phyloP scores from a whole-genome alignment of 2,888 invertebrate genomes.

The Amblyjoppa proteus region DNA sequence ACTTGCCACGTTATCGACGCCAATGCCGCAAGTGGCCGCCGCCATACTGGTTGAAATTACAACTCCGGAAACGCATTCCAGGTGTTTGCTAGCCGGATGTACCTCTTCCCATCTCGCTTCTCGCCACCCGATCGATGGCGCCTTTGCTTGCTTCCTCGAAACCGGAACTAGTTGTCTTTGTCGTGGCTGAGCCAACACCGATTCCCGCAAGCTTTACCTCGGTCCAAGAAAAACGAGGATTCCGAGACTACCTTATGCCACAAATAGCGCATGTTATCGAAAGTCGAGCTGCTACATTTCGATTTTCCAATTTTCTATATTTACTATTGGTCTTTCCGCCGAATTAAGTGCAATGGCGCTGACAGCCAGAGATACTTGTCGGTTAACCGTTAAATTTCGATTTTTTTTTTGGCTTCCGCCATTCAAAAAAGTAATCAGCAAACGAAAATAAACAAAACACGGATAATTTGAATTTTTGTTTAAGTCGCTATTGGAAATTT shows the following conservation, averaged over 20 bases:
- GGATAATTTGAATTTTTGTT: too few species aligned
- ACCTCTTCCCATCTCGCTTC: conserved; percentile 37
- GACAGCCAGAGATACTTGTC: neutral
- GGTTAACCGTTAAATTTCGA: neutral
- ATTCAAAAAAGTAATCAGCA: too few species aligned
- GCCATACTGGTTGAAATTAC: conserved; percentile 71
- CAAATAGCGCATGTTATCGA: neutral
- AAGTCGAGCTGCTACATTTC: neutral
- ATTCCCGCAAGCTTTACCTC: conserved; percentile 51
- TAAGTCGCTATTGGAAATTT: neutral
- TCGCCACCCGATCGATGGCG: conserved; percentile 41
- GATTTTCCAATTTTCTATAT: conserved; percentile 20
- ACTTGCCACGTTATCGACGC: conserved; percentile 71
- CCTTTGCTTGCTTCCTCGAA: conserved; percentile 50
- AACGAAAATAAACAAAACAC: too few species aligned
- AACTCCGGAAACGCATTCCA: conserved; percentile 73
- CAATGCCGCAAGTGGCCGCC: conserved; percentile 56
- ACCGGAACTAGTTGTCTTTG: conserved; percentile 45
- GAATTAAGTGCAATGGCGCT: neutral
- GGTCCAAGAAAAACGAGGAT: conserved; percentile 1
- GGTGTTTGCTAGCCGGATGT: conserved; percentile 65
- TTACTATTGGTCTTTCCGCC: neutral
- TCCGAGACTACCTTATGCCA: neutral
- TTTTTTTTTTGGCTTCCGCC: neutral
- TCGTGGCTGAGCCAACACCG: conserved; percentile 47